Conservation (phyloP, 2,113 vertebrate genomes). For the Athene cunicularia region DNA sequence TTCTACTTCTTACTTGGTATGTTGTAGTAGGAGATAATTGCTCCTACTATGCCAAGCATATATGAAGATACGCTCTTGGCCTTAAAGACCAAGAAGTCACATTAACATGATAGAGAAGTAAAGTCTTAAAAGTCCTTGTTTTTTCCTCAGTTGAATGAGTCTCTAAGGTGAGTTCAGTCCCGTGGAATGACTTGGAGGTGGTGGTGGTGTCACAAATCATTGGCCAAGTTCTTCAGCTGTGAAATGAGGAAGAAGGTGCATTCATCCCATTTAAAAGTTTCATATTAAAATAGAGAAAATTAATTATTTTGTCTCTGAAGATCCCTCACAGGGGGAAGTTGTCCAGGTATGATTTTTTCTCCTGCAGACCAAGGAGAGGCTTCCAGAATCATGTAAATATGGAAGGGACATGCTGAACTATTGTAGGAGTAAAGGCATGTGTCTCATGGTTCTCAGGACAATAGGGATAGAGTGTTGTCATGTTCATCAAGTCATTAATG, state of each 20-base stretch:
- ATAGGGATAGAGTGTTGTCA: not conserved
- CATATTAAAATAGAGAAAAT: not conserved
- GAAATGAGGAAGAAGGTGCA: not conserved
- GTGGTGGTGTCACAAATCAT: not conserved
- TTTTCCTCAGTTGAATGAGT: accelerated
- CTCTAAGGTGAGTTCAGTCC: not conserved
- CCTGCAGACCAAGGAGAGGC: not conserved
- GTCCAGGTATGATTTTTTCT: not conserved
- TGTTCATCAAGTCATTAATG: not conserved
- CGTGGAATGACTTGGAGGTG: not conserved
- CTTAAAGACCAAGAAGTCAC: not conserved
- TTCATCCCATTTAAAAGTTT: not conserved
- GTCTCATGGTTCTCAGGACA: not conserved
- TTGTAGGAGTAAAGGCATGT: not conserved
- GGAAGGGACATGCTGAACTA: not conserved
- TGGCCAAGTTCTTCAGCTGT: not conserved
- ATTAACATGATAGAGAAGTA: not conserved
- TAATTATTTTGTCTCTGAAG: not conserved
- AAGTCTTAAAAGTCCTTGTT: not conserved
- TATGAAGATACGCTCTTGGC: not conserved
- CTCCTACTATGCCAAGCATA: not conserved
- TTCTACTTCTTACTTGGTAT: not conserved
- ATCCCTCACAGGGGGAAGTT: not conserved
- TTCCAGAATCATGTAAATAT: not conserved
- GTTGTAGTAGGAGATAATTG: not conserved